Conservation (phyloP, 2,113 vertebrate species). For the Nyctibius bracteatus region DNA sequence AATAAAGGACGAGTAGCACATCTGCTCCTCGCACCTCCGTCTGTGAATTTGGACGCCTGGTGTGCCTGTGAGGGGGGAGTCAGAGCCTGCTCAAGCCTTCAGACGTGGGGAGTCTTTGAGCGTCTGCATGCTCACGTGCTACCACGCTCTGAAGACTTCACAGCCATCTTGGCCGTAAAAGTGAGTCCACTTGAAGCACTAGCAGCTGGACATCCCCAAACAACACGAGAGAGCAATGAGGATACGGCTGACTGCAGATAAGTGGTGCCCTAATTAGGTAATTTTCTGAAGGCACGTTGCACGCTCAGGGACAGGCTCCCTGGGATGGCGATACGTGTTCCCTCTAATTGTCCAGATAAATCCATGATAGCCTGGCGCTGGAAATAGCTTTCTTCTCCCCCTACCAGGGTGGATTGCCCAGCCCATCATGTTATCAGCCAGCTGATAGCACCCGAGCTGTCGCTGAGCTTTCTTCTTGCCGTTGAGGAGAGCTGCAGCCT, state of each 20-base stretch:
- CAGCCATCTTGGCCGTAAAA: background rate
- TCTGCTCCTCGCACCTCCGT: background rate
- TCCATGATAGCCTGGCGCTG: rapidly evolving
- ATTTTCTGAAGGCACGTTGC: rapidly evolving
- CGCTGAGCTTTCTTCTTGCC: background rate
- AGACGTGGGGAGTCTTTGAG: background rate
- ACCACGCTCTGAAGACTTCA: background rate
- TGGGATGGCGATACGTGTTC: rapidly evolving
- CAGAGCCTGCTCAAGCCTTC: background rate
- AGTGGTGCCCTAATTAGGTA: background rate
- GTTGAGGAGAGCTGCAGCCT: background rate
- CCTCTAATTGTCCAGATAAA: background rate
- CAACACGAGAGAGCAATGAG: background rate
- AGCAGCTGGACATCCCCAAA: background rate
- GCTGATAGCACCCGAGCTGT: background rate
- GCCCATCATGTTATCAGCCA: background rate
- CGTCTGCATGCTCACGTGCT: background rate
- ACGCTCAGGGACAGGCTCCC: background rate
- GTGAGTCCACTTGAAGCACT: background rate
- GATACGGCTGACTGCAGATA: background rate
- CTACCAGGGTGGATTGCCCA: background rate
- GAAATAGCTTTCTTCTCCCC: background rate
- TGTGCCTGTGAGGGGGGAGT: background rate
- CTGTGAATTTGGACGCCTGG: background rate
- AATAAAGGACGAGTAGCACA: background rate